phyloP scores from a whole-genome alignment of 2,888 invertebrate species.

The Hofmannophila pseudospretella region DNA sequence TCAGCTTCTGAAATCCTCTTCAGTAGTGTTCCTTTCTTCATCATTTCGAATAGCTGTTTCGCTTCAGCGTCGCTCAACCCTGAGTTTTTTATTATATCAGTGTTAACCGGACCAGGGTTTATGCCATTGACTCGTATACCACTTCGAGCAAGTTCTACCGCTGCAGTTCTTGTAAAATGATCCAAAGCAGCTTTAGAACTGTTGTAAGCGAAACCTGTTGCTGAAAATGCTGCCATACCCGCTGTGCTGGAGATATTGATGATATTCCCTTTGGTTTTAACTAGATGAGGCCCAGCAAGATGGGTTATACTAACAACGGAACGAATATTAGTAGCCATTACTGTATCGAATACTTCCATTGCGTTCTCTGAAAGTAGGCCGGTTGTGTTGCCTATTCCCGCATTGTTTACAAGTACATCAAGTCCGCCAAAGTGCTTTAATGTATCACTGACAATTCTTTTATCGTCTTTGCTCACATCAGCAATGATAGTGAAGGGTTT shows the following conservation, averaged over 20 bases:
- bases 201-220: conserved; percentile 13
- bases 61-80: conserved; percentile 35
- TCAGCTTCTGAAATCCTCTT: conserved; percentile 17
- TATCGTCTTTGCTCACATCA: conserved; percentile 25
- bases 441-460: conserved; percentile 22
- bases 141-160: conserved; percentile 78
- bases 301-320: conserved; percentile 19
- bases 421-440: conserved; percentile 26
- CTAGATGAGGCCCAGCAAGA: conserved; percentile 20
- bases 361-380: conserved; percentile 19
- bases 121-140: conserved; percentile 83
- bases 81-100: conserved; percentile 34
- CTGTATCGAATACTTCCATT: conserved; percentile 19
- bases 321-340: conserved; percentile 22
- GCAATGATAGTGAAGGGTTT: conserved; percentile 23
- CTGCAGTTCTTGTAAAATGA: conserved; percentile 83
- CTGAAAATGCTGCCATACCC: not conserved
- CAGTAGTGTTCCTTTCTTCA: conserved; percentile 13
- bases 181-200: conserved; percentile 69
- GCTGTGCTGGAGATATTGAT: conserved; percentile 21
- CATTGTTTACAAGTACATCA: conserved; percentile 36
- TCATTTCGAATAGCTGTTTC: conserved; percentile 61
- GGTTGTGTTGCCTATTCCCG: conserved; percentile 20
- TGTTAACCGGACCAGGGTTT: conserved; percentile 82
- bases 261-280: conserved; percentile 22